A percentile compares a stretch with the other conserved stretches of the same genome.
phyloP scores from a whole-genome alignment of 2,888 invertebrate species.

The Drosophila hamatofila region DNA sequence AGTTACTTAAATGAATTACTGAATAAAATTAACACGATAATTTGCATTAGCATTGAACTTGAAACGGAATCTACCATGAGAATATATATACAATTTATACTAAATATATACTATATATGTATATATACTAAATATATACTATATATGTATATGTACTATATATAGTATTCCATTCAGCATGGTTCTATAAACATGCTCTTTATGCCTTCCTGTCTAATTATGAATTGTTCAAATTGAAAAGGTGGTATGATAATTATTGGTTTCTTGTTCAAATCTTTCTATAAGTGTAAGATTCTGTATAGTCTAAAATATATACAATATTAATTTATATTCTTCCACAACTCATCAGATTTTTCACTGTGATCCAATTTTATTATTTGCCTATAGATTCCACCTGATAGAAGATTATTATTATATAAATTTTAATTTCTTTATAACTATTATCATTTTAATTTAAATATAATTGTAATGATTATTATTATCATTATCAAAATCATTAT shows the following conservation, averaged over 20 bases:
- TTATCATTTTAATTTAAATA: too few species aligned
- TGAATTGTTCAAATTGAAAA: not conserved
- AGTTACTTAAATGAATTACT: too few species aligned
- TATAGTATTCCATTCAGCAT: not conserved
- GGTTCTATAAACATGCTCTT: not conserved
- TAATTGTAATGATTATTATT: not conserved
- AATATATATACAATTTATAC: too few species aligned
- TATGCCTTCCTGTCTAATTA: not conserved
- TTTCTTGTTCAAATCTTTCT: not conserved
- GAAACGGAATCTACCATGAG: slow-evolving; percentile 44
- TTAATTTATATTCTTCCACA: too few species aligned
- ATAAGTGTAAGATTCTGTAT: not conserved
- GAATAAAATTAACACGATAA: not conserved
- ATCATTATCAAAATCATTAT: not conserved
- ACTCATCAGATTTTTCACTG: not conserved
- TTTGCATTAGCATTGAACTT: slow-evolving; percentile 55
- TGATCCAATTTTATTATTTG: too few species aligned
- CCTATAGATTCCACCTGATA: too few species aligned
- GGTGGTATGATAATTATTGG: not conserved
- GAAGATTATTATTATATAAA: too few species aligned
- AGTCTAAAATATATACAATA: not conserved
- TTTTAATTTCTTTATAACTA: too few species aligned
- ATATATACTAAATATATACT: not conserved
- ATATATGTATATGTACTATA: not conserved
- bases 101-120: too few species aligned